Percentiles rank a stretch among this genome's conserved stretches.
These are phyloP conservation scores for Cheirogaleus major DNA, from an alignment of 2,797 vertebrate genomes.

Conservation along the genomic window DNA sequence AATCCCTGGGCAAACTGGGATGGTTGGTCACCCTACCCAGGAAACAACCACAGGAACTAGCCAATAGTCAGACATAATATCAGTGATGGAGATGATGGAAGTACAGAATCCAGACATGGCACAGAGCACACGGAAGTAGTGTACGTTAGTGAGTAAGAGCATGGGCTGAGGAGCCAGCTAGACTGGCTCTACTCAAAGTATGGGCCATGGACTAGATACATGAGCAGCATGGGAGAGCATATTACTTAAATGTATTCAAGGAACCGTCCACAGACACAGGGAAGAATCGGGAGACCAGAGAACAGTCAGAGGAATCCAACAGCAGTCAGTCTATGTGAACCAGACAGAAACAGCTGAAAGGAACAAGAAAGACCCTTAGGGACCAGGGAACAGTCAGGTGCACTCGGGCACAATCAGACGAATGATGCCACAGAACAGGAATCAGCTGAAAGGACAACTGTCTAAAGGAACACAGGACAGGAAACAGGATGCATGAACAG, in stretches of 20 bases:
- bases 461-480: neutral
- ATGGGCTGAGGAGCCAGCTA: neutral
- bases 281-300: neutral
- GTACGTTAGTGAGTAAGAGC: neutral
- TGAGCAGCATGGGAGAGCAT: neutral
- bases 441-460: neutral
- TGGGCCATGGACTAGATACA: neutral
- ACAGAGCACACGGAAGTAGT: neutral
- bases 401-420: neutral
- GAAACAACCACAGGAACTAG: neutral
- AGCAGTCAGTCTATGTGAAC: neutral
- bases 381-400: neutral
- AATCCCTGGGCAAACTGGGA: neutral
- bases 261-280: neutral
- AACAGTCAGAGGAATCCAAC: neutral
- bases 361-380: neutral
- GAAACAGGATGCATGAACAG: neutral
- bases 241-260: neutral
- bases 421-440: neutral
- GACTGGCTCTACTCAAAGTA: neutral
- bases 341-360: neutral
- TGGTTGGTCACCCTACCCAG: neutral
- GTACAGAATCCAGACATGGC: neutral
- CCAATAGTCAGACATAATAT: neutral
- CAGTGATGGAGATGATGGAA: neutral